A percentile compares a stretch with the other conserved stretches of the same genome.
Conservation (phyloP, 2,113 vertebrate genomes). For the Lagopus muta region DNA sequence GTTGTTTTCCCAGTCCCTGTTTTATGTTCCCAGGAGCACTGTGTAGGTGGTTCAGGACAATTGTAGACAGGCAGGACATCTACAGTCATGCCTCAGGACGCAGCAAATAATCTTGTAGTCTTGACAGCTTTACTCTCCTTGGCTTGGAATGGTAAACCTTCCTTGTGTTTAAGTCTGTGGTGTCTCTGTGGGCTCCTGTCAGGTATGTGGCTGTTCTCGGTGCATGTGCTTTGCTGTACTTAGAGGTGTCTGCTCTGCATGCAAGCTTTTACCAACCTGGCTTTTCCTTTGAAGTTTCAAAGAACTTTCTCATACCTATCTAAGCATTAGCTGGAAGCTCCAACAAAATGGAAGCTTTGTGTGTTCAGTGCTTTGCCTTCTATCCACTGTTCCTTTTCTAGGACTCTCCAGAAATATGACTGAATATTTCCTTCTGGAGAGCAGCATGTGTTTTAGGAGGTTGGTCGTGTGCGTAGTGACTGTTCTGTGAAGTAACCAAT, state of each 20-base stretch:
- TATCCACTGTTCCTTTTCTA: neutral
- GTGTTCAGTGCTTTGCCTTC: neutral
- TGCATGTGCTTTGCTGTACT: slow-evolving; percentile 5
- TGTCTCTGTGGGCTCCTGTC: neutral
- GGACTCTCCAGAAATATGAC: neutral
- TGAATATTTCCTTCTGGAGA: slow-evolving; percentile 18
- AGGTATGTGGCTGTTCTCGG: neutral
- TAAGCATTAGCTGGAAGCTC: neutral
- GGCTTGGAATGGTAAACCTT: neutral
- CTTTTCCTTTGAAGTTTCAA: neutral
- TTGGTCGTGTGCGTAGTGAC: neutral
- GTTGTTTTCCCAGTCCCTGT: neutral
- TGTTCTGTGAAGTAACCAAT: slow-evolving; percentile 51
- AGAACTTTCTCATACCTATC: neutral
- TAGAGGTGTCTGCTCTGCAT: neutral
- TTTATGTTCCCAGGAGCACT: neutral
- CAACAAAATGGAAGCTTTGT: neutral
- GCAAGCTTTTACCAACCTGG: neutral
- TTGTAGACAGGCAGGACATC: neutral
- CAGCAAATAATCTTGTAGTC: neutral
- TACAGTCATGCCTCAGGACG: neutral
- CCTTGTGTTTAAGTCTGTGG: neutral
- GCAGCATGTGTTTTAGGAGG: neutral
- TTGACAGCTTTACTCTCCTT: neutral
- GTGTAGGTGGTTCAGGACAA: neutral